Base-by-base conservation (phyloP, 2,888 invertebrate species). In the Balanococcus diminutus region DNA sequence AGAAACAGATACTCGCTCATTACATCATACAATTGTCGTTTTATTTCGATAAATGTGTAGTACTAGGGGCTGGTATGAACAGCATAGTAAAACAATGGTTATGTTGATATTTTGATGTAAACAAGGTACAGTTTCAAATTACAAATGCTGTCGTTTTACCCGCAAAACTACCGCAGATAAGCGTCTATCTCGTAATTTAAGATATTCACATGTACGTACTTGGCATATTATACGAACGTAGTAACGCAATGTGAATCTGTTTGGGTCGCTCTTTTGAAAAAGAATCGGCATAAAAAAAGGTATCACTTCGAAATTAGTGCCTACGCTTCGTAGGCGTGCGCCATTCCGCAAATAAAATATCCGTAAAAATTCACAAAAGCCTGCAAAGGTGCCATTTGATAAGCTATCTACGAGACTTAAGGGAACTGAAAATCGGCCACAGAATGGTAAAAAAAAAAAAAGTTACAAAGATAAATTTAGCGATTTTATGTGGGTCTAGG, bases 61-160 rank as follows among this genome's bases (percentile, higher is more conserved):
- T 51, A n/a, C 46, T 11, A 42, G n/a, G n/a, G n/a, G n/a, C n/a
- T 51, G 3, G 46, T 51, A 51, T 51, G 19, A 19, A 19, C 51
- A 9, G 51, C 19, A 19, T n/a, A 36, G 3, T 51, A 19, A 51
- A 51, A 51, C 51, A 51, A 67, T 67, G 61, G 61, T 14, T 67
- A 14, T 67, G n/a, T n/a, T n/a, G n/a, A 67, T 67, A 67, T 67
- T 67, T 67, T 28, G 61, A 67, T 25, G 25, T 67, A 56, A 19
- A 56, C 19, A 56, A 56, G 56, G 56, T 67, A 67, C 61, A 67
- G 61, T 67, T 67, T 67, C 46, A 67, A 3, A 28, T 67, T 67
- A 67, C 61, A 67, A 67, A 67, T 28, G 61, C 25, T 67, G 61
- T 67, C 61, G 28, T 67, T 67, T 67, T 67, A 67, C 61, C 0